Evolutionary conservation across 2,888 invertebrate genomes (phyloP), one percentile per base, ranked within the genome.

Genomic region (Trissolcus japonicus): DNA sequence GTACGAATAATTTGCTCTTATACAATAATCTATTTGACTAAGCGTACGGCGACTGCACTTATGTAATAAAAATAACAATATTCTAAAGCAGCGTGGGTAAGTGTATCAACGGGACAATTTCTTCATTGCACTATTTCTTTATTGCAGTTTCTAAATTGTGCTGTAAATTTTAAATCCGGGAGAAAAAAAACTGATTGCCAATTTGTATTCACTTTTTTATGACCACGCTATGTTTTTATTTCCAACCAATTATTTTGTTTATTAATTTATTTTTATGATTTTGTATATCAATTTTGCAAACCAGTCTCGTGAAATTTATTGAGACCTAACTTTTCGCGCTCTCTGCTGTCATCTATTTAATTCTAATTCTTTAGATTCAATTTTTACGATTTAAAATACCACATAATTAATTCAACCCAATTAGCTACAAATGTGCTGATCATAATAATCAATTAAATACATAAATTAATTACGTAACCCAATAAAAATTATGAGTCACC

Each of bases 11-110:
- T 69, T 50, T 57, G 21, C 56, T 67, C 62, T 69, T 65, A 56
- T 65, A 76, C 75, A 69, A 61, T 76, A 63, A 75, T 57, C 56
- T 35, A 75, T 63, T 68, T 68, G 67, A 51, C 57, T 68, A 75
- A 75, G 62, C 59, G 57, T 25, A 69, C 65, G 65, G 21, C 55
- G 46, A 65, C 65, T 60, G 55, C 54, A 19, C 62, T 62, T 65
- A 68, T 54, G 54, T 68, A 62, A 67, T 56, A 59, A 16, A 66
- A 66, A 55, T 60, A 71, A 73, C 48, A 65, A 65, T 65, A 66
- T 50, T 9, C n/a, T n/a, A 16, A 54, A 61, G 60, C 55, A 55
- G 61, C 56, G 55, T 43, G 55, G 48, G 40, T 21, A 61, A 55
- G 41, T 16, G 16, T 59, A 60, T 63, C 53, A 43, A 13, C 9